phyloP scores from a whole-genome alignment of 2,888 invertebrate species.

The Tupiocoris notatus region DNA sequence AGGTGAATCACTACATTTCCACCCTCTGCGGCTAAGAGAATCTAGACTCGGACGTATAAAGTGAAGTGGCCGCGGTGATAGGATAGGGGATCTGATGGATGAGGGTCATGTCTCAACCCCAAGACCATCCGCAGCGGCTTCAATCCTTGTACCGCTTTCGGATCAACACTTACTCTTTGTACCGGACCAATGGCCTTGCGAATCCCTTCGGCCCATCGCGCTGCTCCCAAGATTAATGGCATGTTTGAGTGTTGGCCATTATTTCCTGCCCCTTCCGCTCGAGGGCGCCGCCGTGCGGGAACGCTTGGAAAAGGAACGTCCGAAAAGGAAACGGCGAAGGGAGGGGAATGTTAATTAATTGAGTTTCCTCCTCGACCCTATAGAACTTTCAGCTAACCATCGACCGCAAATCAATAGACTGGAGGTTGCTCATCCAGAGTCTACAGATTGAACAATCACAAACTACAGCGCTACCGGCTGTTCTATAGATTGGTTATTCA shows the following conservation, averaged over 20 bases:
- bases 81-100: conserved; percentile 25
- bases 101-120: conserved; percentile 30
- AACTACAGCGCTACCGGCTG: too few relatives aligned
- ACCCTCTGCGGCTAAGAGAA: too few relatives aligned
- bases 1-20: conserved; percentile 33
- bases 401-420: conserved; percentile 7
- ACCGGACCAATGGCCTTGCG: conserved; percentile 31
- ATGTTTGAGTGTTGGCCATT: conserved; percentile 34
- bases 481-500: too few relatives aligned
- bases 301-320: background rate
- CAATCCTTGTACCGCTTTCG: background rate
- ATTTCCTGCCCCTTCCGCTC: conserved; percentile 26
- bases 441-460: too few relatives aligned
- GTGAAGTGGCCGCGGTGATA: too few relatives aligned
- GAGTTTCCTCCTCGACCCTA: conserved; percentile 16
- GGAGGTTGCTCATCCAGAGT: too few relatives aligned
- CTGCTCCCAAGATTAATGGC: conserved; percentile 30
- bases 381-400: too few relatives aligned
- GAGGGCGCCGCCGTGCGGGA: background rate
- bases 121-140: background rate
- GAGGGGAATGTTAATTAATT: conserved; percentile 25
- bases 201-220: too few relatives aligned
- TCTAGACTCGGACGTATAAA: too few relatives aligned
- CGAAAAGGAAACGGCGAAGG: background rate
- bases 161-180: conserved; percentile 31